Percentiles rank a stretch among this genome's conserved stretches.
phyloP scores from a whole-genome alignment of 2,113 vertebrate species.

The Tenrec ecaudatus region DNA sequence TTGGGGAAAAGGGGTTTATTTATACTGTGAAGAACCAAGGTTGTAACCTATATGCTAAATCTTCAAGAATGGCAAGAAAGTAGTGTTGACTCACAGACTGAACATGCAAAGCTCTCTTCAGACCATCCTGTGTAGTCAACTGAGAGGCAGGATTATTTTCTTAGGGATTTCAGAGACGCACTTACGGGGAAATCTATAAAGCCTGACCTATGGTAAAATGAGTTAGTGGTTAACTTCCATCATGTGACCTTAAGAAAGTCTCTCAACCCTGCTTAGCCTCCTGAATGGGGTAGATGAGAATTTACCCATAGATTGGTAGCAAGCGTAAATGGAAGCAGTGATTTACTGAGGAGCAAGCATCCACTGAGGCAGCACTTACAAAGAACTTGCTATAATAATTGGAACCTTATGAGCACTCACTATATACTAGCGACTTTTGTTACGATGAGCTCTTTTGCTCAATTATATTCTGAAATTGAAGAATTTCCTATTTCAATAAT shows the following conservation, averaged over 20 bases:
- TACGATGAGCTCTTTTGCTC: neutral
- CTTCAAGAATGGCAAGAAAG: neutral
- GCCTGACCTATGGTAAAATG: neutral
- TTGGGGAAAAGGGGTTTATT: neutral
- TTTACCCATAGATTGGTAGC: neutral
- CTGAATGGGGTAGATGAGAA: neutral
- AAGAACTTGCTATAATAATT: neutral
- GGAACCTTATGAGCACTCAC: neutral
- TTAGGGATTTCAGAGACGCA: neutral
- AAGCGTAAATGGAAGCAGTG: conserved; percentile 31
- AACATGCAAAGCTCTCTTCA: neutral
- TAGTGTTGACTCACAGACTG: neutral
- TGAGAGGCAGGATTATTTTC: neutral
- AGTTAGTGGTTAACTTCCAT: neutral
- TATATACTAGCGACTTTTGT: neutral
- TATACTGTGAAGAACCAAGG: neutral
- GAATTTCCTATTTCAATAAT: neutral
- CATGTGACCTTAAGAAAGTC: neutral
- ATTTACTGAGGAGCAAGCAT: neutral
- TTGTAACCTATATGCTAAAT: neutral
- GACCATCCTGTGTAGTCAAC: neutral
- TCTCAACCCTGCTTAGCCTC: neutral
- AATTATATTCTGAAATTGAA: neutral
- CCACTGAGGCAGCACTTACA: neutral
- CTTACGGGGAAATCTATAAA: neutral